phyloP scores from a whole-genome alignment of 1,140 invertebrate genomes.

The Protaetia brevitarsis region DNA sequence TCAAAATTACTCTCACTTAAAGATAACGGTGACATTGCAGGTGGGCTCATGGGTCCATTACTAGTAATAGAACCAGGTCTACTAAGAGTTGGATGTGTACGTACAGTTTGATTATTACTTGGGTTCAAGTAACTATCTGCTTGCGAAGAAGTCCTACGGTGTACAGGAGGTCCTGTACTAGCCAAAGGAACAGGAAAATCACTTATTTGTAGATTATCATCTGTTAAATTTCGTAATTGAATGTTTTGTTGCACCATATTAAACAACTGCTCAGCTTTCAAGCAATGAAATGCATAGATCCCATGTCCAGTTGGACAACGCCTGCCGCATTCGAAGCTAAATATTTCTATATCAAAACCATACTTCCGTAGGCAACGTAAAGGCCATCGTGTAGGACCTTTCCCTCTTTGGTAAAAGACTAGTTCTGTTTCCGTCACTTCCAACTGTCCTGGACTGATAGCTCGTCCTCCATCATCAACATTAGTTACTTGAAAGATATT shows the following conservation, averaged over 20 bases:
- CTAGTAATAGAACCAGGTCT: constrained; percentile 40
- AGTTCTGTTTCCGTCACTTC: constrained; percentile 85
- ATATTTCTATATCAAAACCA: constrained; percentile 87
- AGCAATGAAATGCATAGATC: constrained; percentile 92
- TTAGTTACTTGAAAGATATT: constrained; percentile 78
- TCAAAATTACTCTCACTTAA: constrained; percentile 39
- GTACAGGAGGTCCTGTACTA: constrained; percentile 34
- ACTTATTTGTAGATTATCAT: constrained; percentile 24
- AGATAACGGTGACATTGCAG: constrained; percentile 34
- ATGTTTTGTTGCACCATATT: constrained; percentile 84
- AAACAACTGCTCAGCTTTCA: constrained; percentile 86
- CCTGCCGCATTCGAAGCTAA: constrained; percentile 95
- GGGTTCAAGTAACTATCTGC: constrained; percentile 42
- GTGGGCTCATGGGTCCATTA: constrained; percentile 42
- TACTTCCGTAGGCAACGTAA: constrained; percentile 87
- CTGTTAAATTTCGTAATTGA: constrained; percentile 53
- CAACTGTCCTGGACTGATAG: constrained; percentile 74
- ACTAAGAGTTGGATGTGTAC: constrained; percentile 30
- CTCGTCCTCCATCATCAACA: constrained; percentile 70
- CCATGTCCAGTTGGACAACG: constrained; percentile 90
- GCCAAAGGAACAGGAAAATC: constrained; percentile 38
- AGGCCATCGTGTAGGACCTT: constrained; percentile 83
- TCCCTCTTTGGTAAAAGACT: constrained; percentile 73
- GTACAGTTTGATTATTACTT: constrained; percentile 25
- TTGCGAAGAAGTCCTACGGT: constrained; percentile 31